Evolutionary conservation across 2,888 invertebrate species (phyloP).

Genomic region (Diachrysia chrysitis): DNA sequence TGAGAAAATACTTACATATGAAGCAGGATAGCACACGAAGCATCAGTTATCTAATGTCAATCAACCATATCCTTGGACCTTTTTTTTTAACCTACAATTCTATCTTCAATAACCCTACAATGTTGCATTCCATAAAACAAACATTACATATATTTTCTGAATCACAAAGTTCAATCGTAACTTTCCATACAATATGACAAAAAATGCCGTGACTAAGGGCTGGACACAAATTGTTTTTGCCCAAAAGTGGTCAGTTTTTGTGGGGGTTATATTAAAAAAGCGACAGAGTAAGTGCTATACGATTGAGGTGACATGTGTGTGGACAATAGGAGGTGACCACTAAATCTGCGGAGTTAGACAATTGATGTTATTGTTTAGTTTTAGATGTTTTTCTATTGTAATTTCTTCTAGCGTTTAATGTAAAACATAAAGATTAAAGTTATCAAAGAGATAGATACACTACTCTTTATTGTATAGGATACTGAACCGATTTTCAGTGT

Average conservation of each 20-base stretch:
- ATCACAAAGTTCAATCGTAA: slow-evolving; percentile 27
- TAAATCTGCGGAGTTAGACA: slow-evolving; percentile 43
- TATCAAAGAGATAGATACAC: too few relatives aligned
- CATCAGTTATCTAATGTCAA: slow-evolving; percentile 19
- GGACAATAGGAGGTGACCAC: slow-evolving; percentile 69
- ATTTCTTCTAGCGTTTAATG: too few relatives aligned
- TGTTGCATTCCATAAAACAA: slow-evolving; percentile 30
- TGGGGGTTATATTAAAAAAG: slow-evolving; percentile 82
- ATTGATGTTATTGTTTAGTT: not conserved
- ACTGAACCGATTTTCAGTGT: too few relatives aligned
- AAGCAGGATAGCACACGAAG: not conserved
- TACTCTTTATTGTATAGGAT: too few relatives aligned
- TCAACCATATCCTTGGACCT: slow-evolving; percentile 14
- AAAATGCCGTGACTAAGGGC: slow-evolving; percentile 64
- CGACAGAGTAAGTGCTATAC: slow-evolving; percentile 79
- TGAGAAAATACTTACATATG: too few relatives aligned
- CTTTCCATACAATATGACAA: slow-evolving; percentile 63
- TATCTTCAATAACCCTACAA: slow-evolving; percentile 1
- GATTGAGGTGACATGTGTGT: slow-evolving; percentile 80
- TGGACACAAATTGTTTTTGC: slow-evolving; percentile 78
- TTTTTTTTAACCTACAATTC: slow-evolving; percentile 5
- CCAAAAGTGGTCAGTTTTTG: slow-evolving; percentile 73
- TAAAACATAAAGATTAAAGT: too few relatives aligned
- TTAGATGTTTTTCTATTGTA: too few relatives aligned
- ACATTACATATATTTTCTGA: slow-evolving; percentile 16